phyloP scores from a whole-genome alignment of 2,113 vertebrate species.

The Gallinago jamesoni region DNA sequence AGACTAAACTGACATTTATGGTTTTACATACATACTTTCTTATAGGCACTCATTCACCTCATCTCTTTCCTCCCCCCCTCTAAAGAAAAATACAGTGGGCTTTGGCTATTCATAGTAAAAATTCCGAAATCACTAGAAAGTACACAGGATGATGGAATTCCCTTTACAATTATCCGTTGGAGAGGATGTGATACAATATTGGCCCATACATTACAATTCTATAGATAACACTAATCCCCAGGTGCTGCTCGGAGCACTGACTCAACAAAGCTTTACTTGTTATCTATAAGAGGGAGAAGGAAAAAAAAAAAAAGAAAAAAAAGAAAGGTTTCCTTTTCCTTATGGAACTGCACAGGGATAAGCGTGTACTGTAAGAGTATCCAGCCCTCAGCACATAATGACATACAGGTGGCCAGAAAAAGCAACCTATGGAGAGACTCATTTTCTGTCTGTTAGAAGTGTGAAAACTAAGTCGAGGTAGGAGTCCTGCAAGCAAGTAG shows the following conservation, averaged over 20 bases:
- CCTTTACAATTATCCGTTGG: fast-evolving
- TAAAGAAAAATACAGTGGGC: background rate
- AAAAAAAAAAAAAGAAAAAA: no score
- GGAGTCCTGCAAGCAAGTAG: background rate
- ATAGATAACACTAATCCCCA: background rate
- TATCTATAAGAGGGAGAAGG: background rate
- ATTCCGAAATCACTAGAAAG: background rate
- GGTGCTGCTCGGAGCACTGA: background rate
- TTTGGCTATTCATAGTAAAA: background rate
- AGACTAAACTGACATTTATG: background rate
- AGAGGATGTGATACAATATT: background rate
- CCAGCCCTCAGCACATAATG: background rate
- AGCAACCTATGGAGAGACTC: background rate
- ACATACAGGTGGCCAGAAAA: background rate
- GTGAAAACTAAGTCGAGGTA: background rate
- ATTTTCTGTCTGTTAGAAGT: background rate
- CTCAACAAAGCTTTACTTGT: background rate
- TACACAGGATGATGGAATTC: background rate
- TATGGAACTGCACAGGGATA: background rate
- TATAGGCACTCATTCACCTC: background rate
- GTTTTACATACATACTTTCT: background rate
- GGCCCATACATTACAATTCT: background rate
- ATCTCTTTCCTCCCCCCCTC: background rate
- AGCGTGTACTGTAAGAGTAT: background rate
- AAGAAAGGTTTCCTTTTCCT: background rate